Percentiles rank a stretch among this genome's conserved stretches.
Evolutionary conservation across 2,888 invertebrate genomes (phyloP).

Genomic region (Cordylochernes scorpioides): DNA sequence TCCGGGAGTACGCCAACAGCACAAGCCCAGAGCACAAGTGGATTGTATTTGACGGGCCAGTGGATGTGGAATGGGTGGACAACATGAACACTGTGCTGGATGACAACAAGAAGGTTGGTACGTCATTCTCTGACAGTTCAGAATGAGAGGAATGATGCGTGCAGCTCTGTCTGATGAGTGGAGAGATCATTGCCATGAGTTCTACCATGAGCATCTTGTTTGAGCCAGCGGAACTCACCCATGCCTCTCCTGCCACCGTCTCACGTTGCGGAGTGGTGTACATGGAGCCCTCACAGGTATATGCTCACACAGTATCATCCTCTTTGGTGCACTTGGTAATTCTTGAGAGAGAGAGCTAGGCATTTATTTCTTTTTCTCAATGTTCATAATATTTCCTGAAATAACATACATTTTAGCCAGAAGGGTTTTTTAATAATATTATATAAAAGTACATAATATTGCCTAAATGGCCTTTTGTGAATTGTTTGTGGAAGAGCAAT

Average conservation of each 20-base stretch:
- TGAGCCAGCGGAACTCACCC: conserved; percentile 72
- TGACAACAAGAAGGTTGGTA: conserved; percentile 60
- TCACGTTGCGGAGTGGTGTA: conserved; percentile 86
- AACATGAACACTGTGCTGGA: conserved; percentile 78
- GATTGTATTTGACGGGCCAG: conserved; percentile 81
- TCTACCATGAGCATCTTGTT: conserved; percentile 68
- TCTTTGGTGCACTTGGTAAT: too few relatives aligned
- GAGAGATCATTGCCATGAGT: conserved; percentile 76
- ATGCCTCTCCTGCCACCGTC: conserved; percentile 45
- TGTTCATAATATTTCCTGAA: too few relatives aligned
- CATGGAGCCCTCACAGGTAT: conserved; percentile 34
- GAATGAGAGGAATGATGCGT: conserved; percentile 1
- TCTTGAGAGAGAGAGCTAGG: too few relatives aligned
- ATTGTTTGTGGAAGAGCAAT: too few relatives aligned
- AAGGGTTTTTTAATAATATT: too few relatives aligned
- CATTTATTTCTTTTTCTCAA: too few relatives aligned
- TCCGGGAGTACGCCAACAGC: conserved; percentile 34
- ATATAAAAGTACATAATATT: too few relatives aligned
- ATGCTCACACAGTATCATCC: too few relatives aligned
- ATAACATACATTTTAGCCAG: too few relatives aligned
- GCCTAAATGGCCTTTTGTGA: too few relatives aligned
- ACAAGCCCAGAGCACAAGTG: conserved; percentile 50
- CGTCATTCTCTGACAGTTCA: neutral
- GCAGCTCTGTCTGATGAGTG: conserved; percentile 76
- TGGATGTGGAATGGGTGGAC: conserved; percentile 69